Evolutionary conservation across 2,113 vertebrate species (phyloP), one percentile per base, ranked within the genome.

Genomic region (Gadus chalcogrammus): DNA sequence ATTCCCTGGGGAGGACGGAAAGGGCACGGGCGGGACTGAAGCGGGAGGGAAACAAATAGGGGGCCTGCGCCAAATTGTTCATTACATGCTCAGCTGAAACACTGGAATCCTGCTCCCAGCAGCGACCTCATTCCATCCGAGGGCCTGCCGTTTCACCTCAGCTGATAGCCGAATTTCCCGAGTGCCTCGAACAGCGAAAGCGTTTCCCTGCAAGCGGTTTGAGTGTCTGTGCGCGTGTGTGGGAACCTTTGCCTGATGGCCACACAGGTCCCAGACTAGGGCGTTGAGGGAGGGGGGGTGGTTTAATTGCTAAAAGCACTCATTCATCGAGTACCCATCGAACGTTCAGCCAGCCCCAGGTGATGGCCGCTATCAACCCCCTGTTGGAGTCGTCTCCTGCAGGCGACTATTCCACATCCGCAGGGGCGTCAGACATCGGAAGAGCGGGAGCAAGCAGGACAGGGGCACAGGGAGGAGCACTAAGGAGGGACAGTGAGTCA

Each of bases 41-140:
- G 58, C 22, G 16, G 28, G 62, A 38, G 5, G 42, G 28, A 62
- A 61, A 69, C 53, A 52, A 55, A 61, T 38, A 60, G 0, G 71
- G 71, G 70, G 60, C 4, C n/a, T 62, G 69, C 28, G 83, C 83
- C 82, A 85, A 89, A 69, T 71, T 70, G 66, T 77, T 75, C 83
- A 87, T 89, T 88, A 85, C 82, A 87, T 81, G 89, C 86, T 82
- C 81, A 84, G 64, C 76, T 91, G 89, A 77, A 84, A 60, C 72
- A 64, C 60, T 81, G 87, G 85, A 91, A 88, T 90, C 81, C 71
- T 73, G 82, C 78, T 72, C 79, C 78, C 76, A 16, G 73, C 69
- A n/a, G 73, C 69, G 7, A 83, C 82, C 85, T 76, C 73, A 11
- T 18, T 28, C 7, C 27, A 53, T 16, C 16, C 9, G 63, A 28